Evolutionary conservation across 92 coral and sea anemone genomes (phyloP).

Genomic region (Phenganax stokvisi): DNA sequence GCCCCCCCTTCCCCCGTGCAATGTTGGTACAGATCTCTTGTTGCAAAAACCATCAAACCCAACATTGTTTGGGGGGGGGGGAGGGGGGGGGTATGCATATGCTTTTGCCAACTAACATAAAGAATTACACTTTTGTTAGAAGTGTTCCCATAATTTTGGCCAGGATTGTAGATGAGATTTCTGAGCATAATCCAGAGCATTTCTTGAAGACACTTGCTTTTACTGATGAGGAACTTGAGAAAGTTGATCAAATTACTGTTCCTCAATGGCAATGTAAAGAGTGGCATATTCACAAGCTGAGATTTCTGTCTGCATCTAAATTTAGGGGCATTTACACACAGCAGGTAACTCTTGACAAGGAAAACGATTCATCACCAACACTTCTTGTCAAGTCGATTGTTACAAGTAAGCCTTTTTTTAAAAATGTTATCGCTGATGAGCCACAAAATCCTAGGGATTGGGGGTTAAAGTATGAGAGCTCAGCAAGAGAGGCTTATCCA

Average conservation of each 20-base stretch:
- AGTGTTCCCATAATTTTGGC: too few relatives aligned
- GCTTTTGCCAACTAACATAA: too few relatives aligned
- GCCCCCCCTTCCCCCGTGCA: too few relatives aligned
- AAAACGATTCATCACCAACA: slow-evolving; percentile 22
- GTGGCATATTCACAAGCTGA: slow-evolving; percentile 29
- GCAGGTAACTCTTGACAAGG: slow-evolving; percentile 32
- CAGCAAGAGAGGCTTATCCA: slow-evolving; percentile 28
- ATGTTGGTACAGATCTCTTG: too few relatives aligned
- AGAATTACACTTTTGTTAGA: too few relatives aligned
- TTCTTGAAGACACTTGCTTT: slow-evolving; percentile 8
- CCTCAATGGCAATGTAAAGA: slow-evolving; percentile 33
- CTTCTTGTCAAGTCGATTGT: slow-evolving; percentile 3
- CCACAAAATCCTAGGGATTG: slow-evolving; percentile 40
- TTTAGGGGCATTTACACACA: slow-evolving; percentile 21
- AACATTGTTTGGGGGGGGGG: too few relatives aligned
- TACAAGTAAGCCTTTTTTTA: slow-evolving; percentile 15
- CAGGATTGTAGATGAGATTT: background rate
- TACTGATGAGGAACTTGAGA: slow-evolving; percentile 10
- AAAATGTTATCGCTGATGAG: slow-evolving; percentile 11
- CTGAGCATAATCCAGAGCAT: slow-evolving; percentile 7
- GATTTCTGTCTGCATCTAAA: slow-evolving; percentile 39
- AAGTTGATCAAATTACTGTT: background rate
- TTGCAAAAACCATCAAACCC: too few relatives aligned
- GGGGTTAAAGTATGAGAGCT: slow-evolving; percentile 29
- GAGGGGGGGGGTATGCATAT: too few relatives aligned